phyloP scores from a whole-genome alignment of 2,797 vertebrate species.

The Aldrovandia affinis region DNA sequence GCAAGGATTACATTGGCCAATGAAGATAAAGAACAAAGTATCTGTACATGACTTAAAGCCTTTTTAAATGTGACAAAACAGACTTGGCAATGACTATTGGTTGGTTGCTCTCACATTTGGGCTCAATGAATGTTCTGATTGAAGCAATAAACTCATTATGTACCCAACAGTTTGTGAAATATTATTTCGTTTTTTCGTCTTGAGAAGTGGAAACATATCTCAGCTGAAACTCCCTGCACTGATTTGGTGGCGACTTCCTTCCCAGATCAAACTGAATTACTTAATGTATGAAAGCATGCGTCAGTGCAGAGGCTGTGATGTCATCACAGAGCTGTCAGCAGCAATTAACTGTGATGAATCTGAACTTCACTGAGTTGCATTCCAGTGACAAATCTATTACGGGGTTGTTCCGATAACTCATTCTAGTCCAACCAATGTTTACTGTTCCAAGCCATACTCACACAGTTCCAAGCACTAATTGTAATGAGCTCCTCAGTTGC shows the following conservation, averaged over 20 bases:
- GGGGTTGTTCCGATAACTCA: background rate
- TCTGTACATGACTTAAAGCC: no score
- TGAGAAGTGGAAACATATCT: background rate
- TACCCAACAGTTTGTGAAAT: background rate
- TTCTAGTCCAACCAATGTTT: background rate
- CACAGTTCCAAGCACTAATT: background rate
- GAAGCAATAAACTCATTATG: background rate
- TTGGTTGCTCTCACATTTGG: no score
- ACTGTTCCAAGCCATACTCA: slow-evolving; percentile 4
- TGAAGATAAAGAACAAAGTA: background rate
- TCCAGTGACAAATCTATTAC: background rate
- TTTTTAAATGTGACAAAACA: no score
- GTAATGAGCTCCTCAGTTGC: background rate
- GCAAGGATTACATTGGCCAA: no score
- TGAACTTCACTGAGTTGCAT: background rate
- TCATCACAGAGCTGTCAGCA: background rate
- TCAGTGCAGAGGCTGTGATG: background rate
- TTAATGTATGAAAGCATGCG: slow-evolving; percentile 8
- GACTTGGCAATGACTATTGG: no score
- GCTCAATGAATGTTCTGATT: background rate
- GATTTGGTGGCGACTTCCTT: background rate
- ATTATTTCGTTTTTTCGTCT: background rate
- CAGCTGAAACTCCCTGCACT: background rate
- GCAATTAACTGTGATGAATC: slow-evolving; percentile 1
- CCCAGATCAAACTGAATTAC: background rate